Percentiles rank a stretch among this genome's conserved stretches.
Evolutionary conservation across 2,888 invertebrate genomes (phyloP).

Genomic region (Rutpela maculata): DNA sequence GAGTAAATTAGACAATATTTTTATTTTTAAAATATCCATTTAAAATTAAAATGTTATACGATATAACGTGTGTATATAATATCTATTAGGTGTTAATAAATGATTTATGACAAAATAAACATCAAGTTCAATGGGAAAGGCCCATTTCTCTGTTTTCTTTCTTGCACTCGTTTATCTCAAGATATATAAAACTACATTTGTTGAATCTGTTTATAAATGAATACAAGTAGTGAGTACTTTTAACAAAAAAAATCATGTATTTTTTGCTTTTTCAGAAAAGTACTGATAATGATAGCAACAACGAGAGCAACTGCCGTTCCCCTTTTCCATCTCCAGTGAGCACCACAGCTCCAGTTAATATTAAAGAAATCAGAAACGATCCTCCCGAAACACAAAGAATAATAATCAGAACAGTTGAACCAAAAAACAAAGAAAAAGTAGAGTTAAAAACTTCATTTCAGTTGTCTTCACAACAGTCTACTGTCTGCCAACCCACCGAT

Average conservation of each 20-base stretch:
- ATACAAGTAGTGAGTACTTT: too few species aligned
- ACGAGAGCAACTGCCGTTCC: slow-evolving; percentile 55
- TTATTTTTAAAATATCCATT: too few species aligned
- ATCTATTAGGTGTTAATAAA: too few species aligned
- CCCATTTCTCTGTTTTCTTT: too few species aligned
- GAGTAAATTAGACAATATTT: too few species aligned
- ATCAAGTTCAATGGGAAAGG: too few species aligned
- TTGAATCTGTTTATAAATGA: too few species aligned
- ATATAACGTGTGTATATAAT: too few species aligned
- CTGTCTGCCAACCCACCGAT: not conserved
- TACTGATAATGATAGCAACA: slow-evolving; percentile 49
- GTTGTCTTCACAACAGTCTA: not conserved
- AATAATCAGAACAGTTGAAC: slow-evolving; percentile 14
- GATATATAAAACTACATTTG: too few species aligned
- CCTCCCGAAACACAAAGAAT: slow-evolving; percentile 10
- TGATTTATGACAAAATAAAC: too few species aligned
- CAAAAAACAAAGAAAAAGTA: not conserved
- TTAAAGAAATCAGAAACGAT: not conserved
- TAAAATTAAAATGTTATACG: too few species aligned
- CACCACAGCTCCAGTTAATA: slow-evolving; percentile 24
- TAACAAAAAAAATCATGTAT: not conserved
- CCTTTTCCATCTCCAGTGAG: slow-evolving; percentile 59
- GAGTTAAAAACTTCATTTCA: not conserved
- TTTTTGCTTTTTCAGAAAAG: slow-evolving; percentile 49
- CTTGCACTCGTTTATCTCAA: too few species aligned